Evolutionary conservation across 2,888 invertebrate species (phyloP).

Genomic region (Desoria tigrina): DNA sequence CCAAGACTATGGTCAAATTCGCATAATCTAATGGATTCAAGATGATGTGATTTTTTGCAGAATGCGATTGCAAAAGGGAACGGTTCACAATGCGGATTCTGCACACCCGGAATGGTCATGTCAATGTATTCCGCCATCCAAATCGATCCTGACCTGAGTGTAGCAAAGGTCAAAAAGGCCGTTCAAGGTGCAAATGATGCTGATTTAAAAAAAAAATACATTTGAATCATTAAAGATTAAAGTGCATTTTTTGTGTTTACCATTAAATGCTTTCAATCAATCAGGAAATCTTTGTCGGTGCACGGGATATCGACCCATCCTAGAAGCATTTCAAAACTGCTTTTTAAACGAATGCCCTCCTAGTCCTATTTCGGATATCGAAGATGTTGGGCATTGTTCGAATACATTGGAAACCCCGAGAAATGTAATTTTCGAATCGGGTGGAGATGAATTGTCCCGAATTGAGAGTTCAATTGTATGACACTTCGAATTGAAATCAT

Average conservation of each 20-base stretch:
- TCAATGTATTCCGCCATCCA: constrained; percentile 83
- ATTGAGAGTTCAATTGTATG: constrained; percentile 45
- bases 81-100: constrained; percentile 93
- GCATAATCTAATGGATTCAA: neutral
- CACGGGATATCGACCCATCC: constrained; percentile 90
- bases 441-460: constrained; percentile 15
- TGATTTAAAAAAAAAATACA: too few relatives aligned
- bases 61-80: constrained; percentile 84
- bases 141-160: constrained; percentile 67
- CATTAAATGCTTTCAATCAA: neutral
- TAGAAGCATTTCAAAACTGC: constrained; percentile 82
- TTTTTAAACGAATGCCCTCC: neutral
- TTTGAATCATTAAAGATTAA: neutral
- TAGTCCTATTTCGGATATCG: constrained; percentile 18
- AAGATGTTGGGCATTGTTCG: constrained; percentile 23
- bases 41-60: constrained; percentile 59
- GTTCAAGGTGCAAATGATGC: constrained; percentile 71
- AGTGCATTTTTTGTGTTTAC: too few relatives aligned
- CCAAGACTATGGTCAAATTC: neutral
- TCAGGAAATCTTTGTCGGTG: constrained; percentile 78
- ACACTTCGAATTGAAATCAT: neutral
- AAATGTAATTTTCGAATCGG: constrained; percentile 18
- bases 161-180: constrained; percentile 74
- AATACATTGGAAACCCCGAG: constrained; percentile 24
- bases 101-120: constrained; percentile 70